Base-by-base conservation (phyloP, 2,797 vertebrate species). In the Anguilla obscura region DNA sequence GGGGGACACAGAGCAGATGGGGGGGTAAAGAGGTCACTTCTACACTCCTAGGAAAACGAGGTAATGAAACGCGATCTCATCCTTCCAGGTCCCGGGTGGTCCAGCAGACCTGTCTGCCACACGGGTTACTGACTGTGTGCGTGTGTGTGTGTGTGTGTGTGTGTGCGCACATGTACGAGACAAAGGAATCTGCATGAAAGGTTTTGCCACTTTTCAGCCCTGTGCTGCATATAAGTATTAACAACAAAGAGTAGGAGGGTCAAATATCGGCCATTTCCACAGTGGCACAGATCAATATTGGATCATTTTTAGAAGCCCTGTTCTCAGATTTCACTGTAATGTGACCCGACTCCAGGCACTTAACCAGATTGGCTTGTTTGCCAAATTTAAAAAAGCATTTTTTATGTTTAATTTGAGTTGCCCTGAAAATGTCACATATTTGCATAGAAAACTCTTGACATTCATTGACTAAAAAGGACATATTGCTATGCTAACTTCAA, bases 301-400 rank as follows among this genome's bases (percentile, higher is more conserved):
- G 82, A 71, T 71, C 85, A 63, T 83, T 60, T 84, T 86, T 71
- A 86, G 60, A 74, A 27, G 40, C 12, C 52, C 45, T 36, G 5
- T 54, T 88, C 76, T 86, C 58, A 60, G 16, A 76, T 88, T 88
- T 83, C 85, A 86, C 48, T 56, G 85, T 54, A 86, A 84, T 80
- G 27, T n/a, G 30, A 88, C 60, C 85, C 86, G 33, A 50, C 6
- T 12, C n/a, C 45, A n/a, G 52, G 66, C 87, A 45, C 14, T 84
- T 87, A 82, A 84, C 87, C 24, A 48, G 40, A 3, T 0, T 45
- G 6, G 27, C 21, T 30, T 33, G 21, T 58, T 30, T 85, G 54
- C 30, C 84, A 85, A 16, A 58, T 30, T 60, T 58, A 33, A 7
- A 66, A 85, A 85, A 58, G 54, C 14, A 33, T 85, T 1, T 58